Conservation (phyloP, 2,113 vertebrate genomes). For the Columba livia region DNA sequence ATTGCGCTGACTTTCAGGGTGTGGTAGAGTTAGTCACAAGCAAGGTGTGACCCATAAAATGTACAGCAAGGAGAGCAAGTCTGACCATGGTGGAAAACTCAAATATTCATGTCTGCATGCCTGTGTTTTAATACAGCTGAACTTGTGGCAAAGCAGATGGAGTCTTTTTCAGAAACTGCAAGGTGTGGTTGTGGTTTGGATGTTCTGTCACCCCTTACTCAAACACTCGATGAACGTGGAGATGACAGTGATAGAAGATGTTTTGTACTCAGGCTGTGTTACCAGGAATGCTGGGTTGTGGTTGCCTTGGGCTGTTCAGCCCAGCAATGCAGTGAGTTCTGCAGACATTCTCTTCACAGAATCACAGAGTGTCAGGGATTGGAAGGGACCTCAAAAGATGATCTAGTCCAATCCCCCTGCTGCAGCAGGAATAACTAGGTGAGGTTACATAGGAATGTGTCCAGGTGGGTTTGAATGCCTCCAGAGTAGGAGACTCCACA, state of each 20-base stretch:
- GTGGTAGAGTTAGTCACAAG: neutral
- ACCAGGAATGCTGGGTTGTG: neutral
- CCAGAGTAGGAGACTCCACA: no score
- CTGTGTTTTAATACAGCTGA: neutral
- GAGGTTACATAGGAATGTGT: no score
- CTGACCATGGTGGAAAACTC: neutral
- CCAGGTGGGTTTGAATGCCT: no score
- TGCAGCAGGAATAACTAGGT: no score
- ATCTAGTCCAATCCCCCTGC: no score
- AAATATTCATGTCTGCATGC: neutral
- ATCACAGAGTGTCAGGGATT: no score
- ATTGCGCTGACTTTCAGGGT: neutral
- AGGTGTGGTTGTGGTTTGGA: constrained; percentile 34
- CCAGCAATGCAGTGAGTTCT: neutral
- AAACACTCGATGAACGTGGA: neutral
- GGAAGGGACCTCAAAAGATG: no score
- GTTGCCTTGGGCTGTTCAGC: neutral
- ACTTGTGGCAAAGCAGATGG: neutral
- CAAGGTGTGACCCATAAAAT: neutral
- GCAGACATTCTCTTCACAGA: neutral
- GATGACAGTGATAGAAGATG: neutral
- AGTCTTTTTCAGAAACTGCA: neutral
- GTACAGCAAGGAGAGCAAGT: neutral
- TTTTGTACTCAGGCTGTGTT: neutral
- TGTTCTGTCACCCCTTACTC: neutral